Conservation (phyloP, 2,888 invertebrate species). For the Leucophora obtusa region DNA sequence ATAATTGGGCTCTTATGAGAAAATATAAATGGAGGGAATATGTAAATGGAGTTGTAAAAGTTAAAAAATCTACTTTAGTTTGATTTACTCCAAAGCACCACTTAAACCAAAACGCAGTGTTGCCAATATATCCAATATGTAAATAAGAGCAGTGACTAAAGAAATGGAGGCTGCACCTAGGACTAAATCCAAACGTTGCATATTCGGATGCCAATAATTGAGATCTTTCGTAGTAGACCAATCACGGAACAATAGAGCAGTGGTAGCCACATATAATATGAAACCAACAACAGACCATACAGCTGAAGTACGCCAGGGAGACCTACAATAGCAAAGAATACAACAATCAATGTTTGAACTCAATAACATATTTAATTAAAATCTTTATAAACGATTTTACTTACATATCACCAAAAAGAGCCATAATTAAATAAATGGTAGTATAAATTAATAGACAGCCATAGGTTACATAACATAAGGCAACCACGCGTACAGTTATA, state of each 20-base stretch:
- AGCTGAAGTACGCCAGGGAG: conserved; percentile 76
- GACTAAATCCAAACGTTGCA: conserved; percentile 77
- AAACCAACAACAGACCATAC: conserved; percentile 76
- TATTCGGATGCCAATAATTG: conserved; percentile 79
- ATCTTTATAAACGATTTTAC: conserved; percentile 49
- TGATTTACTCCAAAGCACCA: conserved; percentile 75
- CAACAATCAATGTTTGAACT: conserved; percentile 15
- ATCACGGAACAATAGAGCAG: conserved; percentile 75
- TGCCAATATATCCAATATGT: conserved; percentile 74
- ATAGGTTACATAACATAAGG: conserved; percentile 78
- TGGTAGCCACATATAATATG: conserved; percentile 73
- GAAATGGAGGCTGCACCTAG: conserved; percentile 75
- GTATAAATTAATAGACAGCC: conserved; percentile 76
- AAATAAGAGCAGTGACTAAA: conserved; percentile 73
- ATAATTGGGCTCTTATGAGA: background rate
- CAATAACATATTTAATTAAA: background rate
- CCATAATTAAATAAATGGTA: conserved; percentile 76
- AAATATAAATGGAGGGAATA: no score
- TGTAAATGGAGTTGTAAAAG: no score
- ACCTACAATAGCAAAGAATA: conserved; percentile 65
- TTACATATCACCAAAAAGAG: conserved; percentile 76
- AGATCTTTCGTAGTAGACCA: conserved; percentile 77
- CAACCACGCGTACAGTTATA: conserved; percentile 76
- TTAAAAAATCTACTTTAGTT: background rate
- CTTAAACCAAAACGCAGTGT: conserved; percentile 76